A percentile compares a stretch with the other conserved stretches of the same genome.
These are phyloP conservation scores for Deroplatys truncata DNA, from an alignment of 2,888 invertebrate genomes.

Conservation along the genomic window DNA sequence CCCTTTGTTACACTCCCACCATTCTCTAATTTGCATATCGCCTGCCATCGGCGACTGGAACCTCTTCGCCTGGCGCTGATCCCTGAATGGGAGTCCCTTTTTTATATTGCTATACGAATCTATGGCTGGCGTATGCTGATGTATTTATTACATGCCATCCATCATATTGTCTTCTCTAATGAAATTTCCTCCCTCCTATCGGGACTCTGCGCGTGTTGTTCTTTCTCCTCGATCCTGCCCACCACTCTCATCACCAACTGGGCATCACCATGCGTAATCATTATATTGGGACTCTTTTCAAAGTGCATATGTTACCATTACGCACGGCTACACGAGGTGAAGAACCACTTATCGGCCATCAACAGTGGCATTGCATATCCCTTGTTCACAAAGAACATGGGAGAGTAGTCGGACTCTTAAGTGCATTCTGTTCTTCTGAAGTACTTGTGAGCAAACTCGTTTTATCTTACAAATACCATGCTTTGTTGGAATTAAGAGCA, in stretches of 20 bases:
- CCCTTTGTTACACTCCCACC: neutral
- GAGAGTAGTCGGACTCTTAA: too few species aligned
- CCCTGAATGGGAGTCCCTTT: neutral
- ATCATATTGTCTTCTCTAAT: slow-evolving; percentile 20
- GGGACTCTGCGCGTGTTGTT: neutral
- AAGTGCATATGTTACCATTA: neutral
- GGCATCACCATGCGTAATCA: neutral
- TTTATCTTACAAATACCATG: too few species aligned
- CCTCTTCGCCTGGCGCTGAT: slow-evolving; percentile 14
- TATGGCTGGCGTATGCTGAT: slow-evolving; percentile 3
- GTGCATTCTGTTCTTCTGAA: too few species aligned
- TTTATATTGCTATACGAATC: neutral
- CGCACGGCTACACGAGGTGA: neutral
- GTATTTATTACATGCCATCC: slow-evolving; percentile 18
- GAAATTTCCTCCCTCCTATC: slow-evolving; percentile 17
- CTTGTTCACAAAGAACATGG: too few species aligned
- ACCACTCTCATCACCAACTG: neutral
- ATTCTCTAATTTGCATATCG: slow-evolving; percentile 20
- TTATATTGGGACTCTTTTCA: neutral
- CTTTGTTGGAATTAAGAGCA: too few species aligned
- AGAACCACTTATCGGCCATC: neutral
- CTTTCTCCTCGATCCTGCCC: neutral
- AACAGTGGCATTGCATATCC: too few species aligned
- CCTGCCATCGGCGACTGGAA: neutral
- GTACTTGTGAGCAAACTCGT: too few species aligned